Evolutionary conservation across 2,888 invertebrate genomes (phyloP), one percentile per base, ranked within the genome.

Genomic region (Pimpla rufipes): DNA sequence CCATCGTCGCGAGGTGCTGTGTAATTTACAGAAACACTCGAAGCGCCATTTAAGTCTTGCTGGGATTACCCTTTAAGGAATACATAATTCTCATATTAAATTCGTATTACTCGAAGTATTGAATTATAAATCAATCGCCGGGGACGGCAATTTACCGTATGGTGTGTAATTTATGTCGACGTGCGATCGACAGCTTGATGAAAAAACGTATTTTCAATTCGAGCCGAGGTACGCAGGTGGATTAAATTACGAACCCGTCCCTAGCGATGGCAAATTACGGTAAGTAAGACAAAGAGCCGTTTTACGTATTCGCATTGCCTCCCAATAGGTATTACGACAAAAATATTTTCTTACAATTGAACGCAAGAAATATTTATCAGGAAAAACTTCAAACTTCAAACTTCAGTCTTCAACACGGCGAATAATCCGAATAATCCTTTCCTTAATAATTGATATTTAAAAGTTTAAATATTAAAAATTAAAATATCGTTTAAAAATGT

Each of bases 71-170:
- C 10, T 21, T 23, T 55, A n/a, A 57, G 11, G 35, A 57, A 57
- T 35, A n/a, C 35, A 57, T 57, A 3, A 57, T 57, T 57, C 35
- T 35, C n/a, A 5, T 13, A n/a, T 35, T 35, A n/a, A 57, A 35
- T n/a, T 35, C 29, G 35, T 35, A 57, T 57, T 35, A 35, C 35
- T 57, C n/a, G 13, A 35, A 35, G 57, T 6, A 35, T 57, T 35
- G 13, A 35, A 57, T 57, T 57, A 29, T 29, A 35, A 57, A 35
- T 57, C 35, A 57, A 35, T 57, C 35, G 23, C 57, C 35, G 8
- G 35, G 29, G 35, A 59, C 29, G n/a, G n/a, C 16, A 59, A 35
- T 35, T 59, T 59, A 35, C 57, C n/a, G 57, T 16, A 13, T 13
- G 13, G 35, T n/a, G 35, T 59, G 35, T 59, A n/a, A 59, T 59